Evolutionary conservation across 2,113 vertebrate genomes (phyloP).

Genomic region (Dolichallabes microphthalmus): DNA sequence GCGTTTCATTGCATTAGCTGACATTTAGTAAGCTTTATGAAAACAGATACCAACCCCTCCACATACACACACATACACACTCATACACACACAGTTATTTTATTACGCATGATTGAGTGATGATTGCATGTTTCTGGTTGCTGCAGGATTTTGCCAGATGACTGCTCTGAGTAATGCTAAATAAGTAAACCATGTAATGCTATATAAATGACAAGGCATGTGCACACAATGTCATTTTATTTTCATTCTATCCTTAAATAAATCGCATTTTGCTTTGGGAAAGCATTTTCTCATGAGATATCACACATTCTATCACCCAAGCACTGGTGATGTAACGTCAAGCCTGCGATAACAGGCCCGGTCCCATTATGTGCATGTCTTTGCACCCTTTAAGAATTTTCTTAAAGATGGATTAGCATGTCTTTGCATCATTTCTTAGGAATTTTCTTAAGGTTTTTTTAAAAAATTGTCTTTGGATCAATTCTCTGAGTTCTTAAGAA

Average conservation of each 20-base stretch:
- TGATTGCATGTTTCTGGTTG: constrained; percentile 7
- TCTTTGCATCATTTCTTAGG: too few species aligned
- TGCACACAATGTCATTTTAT: neutral
- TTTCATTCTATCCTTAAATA: neutral
- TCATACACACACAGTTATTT: neutral
- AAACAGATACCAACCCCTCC: neutral
- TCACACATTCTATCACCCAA: neutral
- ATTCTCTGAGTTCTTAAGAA: too few species aligned
- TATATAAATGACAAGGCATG: neutral
- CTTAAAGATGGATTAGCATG: neutral
- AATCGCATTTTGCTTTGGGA: neutral
- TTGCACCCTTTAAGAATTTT: neutral
- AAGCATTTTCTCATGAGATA: neutral
- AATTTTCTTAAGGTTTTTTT: too few species aligned
- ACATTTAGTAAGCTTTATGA: constrained; percentile 15
- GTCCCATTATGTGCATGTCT: neutral
- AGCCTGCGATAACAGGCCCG: neutral
- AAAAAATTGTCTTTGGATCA: too few species aligned
- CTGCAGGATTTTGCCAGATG: neutral
- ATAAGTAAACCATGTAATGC: neutral
- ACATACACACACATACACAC: neutral
- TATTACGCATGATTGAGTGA: constrained; percentile 2
- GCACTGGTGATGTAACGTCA: neutral
- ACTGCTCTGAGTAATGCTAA: neutral
- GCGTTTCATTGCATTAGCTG: constrained; percentile 27